phyloP scores from a whole-genome alignment of 2,797 vertebrate species.

The Mastacembelus armatus region DNA sequence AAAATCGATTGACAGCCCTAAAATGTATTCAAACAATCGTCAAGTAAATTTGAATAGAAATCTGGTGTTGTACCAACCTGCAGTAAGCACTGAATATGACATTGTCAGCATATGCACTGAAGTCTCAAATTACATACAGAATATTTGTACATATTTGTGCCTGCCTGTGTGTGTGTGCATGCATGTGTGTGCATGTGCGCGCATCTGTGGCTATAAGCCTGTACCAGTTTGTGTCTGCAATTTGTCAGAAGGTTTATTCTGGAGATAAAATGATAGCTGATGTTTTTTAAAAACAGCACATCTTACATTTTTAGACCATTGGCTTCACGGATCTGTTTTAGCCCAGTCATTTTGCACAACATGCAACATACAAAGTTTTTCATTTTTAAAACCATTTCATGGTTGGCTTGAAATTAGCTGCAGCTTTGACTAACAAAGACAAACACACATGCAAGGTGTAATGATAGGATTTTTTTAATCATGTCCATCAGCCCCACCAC shows the following conservation, averaged over 20 bases:
- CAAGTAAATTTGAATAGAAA: too few relatives aligned
- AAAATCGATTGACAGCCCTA: too few relatives aligned
- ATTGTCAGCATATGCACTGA: background rate
- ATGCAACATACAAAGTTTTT: background rate
- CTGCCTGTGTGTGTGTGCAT: too few relatives aligned
- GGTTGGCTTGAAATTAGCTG: background rate
- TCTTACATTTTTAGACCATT: background rate
- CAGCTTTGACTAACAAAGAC: background rate
- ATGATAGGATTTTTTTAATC: too few relatives aligned
- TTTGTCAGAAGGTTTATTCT: conserved; percentile 26
- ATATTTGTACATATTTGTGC: background rate
- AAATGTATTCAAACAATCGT: too few relatives aligned
- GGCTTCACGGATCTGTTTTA: background rate
- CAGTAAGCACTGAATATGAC: too few relatives aligned
- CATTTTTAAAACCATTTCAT: background rate
- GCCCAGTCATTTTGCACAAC: conserved; percentile 2
- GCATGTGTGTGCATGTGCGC: background rate
- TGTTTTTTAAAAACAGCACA: conserved; percentile 8
- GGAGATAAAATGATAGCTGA: conserved; percentile 47
- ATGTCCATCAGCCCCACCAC: background rate
- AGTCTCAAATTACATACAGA: background rate
- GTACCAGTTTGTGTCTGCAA: conserved; percentile 15
- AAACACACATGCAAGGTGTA: too few relatives aligned
- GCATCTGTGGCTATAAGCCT: background rate
- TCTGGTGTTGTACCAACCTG: too few relatives aligned